Conservation (phyloP, 2,888 invertebrate genomes). For the Helobdella robusta region DNA sequence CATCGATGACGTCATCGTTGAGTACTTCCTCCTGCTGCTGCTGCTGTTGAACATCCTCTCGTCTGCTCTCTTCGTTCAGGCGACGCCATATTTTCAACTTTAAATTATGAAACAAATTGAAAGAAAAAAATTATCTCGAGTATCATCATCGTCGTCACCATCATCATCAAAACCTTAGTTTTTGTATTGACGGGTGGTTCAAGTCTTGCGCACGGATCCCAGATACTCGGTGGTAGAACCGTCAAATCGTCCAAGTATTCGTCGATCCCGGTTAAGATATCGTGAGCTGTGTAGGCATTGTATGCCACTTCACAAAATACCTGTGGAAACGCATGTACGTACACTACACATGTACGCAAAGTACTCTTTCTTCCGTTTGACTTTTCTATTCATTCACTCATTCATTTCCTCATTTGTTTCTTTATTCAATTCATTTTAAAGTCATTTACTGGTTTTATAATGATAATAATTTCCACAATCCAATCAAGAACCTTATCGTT, state of each 20-base stretch:
- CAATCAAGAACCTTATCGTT: slow-evolving; percentile 65
- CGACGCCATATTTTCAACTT: slow-evolving; percentile 32
- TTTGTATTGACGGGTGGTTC: slow-evolving; percentile 43
- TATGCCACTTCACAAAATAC: slow-evolving; percentile 48
- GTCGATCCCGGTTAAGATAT: slow-evolving; percentile 84
- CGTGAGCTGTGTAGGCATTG: slow-evolving; percentile 57
- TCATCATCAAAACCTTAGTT: neutral
- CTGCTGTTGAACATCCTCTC: neutral
- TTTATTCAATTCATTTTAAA: too few relatives aligned
- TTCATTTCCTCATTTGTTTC: too few relatives aligned
- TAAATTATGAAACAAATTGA: too few relatives aligned
- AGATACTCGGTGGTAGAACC: slow-evolving; percentile 90
- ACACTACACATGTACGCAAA: neutral
- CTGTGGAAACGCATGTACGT: slow-evolving; percentile 36
- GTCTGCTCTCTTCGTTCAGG: slow-evolving; percentile 27
- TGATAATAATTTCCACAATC: slow-evolving; percentile 17
- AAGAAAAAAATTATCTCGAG: too few relatives aligned
- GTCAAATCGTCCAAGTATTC: slow-evolving; percentile 72
- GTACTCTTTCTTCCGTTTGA: slow-evolving; percentile 8
- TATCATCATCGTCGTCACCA: neutral
- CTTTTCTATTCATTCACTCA: too few relatives aligned
- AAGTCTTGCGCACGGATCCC: slow-evolving; percentile 76
- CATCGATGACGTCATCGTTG: slow-evolving; percentile 12
- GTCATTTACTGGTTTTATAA: slow-evolving; percentile 6
- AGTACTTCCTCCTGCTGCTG: neutral